A percentile compares a stretch with the other conserved stretches of the same genome.
phyloP scores from a whole-genome alignment of 1,140 invertebrate species.

The Ceratosolen fusciceps region DNA sequence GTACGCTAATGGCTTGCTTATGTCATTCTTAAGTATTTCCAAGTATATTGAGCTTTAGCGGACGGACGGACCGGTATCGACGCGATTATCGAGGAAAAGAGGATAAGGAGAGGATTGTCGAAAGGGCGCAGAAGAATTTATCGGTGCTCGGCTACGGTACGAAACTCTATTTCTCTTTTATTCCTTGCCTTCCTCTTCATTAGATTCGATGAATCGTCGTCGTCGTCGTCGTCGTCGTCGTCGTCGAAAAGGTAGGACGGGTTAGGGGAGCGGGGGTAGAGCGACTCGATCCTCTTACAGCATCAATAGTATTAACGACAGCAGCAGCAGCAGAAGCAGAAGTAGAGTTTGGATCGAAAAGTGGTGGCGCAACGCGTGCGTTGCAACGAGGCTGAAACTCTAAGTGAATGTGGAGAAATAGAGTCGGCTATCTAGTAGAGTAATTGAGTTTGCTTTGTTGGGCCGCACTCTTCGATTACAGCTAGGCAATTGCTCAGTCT shows the following conservation, averaged over 20 bases:
- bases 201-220: slow-evolving; percentile 18
- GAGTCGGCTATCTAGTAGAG: slow-evolving; percentile 25
- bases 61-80: background rate
- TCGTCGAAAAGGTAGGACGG: too few relatives aligned
- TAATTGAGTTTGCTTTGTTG: slow-evolving; percentile 44
- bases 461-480: slow-evolving; percentile 36
- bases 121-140: slow-evolving; percentile 32
- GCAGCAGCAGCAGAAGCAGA: too few relatives aligned
- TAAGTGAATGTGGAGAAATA: slow-evolving; percentile 37
- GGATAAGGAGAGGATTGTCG: background rate
- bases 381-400: slow-evolving; percentile 26
- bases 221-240: too few relatives aligned
- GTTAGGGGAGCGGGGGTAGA: background rate
- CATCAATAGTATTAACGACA: too few relatives aligned
- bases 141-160: background rate
- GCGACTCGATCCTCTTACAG: background rate
- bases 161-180: background rate
- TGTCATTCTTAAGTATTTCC: background rate
- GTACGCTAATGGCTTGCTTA: background rate
- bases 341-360: slow-evolving; percentile 16
- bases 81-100: background rate
- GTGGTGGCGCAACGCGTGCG: background rate
- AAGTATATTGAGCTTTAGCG: background rate
- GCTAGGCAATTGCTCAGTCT: slow-evolving; percentile 30
- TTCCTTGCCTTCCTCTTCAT: slow-evolving; percentile 11